These are phyloP conservation scores for Tragopan temminckii DNA, from an alignment of 2,797 vertebrate species.

Conservation along the genomic window DNA sequence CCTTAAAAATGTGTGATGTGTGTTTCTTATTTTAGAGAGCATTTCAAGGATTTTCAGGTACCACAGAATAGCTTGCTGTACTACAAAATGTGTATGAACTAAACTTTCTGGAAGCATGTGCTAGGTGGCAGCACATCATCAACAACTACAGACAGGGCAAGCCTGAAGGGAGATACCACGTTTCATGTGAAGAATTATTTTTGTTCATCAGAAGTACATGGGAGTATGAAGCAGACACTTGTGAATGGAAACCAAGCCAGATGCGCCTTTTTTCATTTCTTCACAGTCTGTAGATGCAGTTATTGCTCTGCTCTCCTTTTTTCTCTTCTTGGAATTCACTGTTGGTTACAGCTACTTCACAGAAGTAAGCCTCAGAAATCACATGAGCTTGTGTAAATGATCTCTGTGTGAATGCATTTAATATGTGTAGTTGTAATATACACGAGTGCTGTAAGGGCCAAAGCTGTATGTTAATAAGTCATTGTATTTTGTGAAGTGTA, in stretches of 20 bases:
- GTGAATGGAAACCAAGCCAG: not conserved
- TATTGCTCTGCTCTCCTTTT: accelerated
- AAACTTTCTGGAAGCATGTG: slow-evolving; percentile 36
- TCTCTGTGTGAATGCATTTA: not conserved
- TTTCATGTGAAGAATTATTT: not conserved
- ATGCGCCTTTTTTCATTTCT: not conserved
- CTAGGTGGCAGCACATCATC: slow-evolving; percentile 79
- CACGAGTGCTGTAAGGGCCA: not conserved
- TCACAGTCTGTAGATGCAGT: not conserved
- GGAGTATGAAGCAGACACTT: not conserved
- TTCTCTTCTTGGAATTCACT: accelerated
- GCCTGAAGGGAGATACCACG: not conserved
- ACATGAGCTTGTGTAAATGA: not conserved
- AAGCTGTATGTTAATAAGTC: not conserved
- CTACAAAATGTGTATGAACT: not conserved
- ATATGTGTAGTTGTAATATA: not conserved
- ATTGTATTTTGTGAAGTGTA: not conserved
- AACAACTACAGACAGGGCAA: not conserved
- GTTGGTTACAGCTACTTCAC: not conserved
- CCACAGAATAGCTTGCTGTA: not conserved
- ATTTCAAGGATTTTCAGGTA: not conserved
- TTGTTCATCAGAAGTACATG: not conserved
- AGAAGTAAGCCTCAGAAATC: not conserved
- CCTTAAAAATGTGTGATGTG: accelerated
- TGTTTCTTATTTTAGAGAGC: not conserved